These are phyloP conservation scores for Prenolepis imparis DNA, from an alignment of 2,888 invertebrate species.

Conservation along the genomic window DNA sequence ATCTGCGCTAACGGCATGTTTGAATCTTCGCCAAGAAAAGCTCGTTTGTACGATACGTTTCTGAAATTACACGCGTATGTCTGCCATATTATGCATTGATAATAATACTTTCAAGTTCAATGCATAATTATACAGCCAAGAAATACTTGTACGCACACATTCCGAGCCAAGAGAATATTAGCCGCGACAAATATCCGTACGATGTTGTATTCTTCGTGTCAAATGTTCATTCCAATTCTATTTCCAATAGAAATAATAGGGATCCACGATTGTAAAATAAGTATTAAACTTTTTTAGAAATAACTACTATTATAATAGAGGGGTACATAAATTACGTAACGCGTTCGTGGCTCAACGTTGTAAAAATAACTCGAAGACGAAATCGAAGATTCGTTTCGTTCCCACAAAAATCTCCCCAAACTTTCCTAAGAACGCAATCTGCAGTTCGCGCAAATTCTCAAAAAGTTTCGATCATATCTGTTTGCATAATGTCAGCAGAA, in stretches of 20 bases:
- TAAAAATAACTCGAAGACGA: constrained; percentile 17
- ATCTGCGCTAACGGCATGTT: constrained; percentile 21
- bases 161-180: not conserved
- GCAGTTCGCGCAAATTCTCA: constrained; percentile 41
- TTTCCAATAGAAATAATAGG: not conserved
- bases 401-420: constrained; percentile 21
- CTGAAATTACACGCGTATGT: not conserved
- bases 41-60: constrained; percentile 33
- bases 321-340: not conserved
- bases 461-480: constrained; percentile 42
- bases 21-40: constrained; percentile 54
- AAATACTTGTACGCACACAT: not conserved
- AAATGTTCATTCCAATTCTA: not conserved
- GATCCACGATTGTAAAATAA: not conserved
- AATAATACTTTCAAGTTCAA: constrained; percentile 49
- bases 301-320: not conserved
- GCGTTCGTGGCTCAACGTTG: not conserved
- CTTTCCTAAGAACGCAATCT: constrained; percentile 48
- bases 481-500: constrained; percentile 41
- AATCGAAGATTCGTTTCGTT: constrained; percentile 44
- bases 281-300: not conserved
- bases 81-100: constrained; percentile 30
- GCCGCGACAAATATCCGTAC: not conserved
- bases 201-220: not conserved
- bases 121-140: constrained; percentile 10